Conservation (phyloP, 2,113 vertebrate genomes). For the Phoxinus phoxinus region DNA sequence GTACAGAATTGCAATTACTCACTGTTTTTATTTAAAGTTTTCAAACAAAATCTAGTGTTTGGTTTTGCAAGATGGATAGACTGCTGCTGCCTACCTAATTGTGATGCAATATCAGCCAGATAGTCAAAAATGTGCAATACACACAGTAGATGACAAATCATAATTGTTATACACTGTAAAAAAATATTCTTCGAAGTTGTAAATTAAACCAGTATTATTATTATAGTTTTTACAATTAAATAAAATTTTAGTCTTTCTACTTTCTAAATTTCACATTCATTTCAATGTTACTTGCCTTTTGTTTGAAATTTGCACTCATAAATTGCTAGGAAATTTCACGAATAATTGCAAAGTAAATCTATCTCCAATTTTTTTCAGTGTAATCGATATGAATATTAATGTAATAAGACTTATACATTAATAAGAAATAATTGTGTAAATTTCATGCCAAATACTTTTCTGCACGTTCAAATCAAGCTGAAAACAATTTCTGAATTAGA, state of each 20-base stretch:
- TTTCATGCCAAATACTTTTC: background rate
- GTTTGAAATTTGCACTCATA: too few species aligned
- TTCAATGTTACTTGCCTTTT: too few species aligned
- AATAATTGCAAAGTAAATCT: too few species aligned
- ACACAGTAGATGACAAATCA: background rate
- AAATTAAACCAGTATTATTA: too few species aligned
- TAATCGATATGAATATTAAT: background rate
- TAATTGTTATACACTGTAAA: too few species aligned
- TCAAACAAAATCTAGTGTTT: background rate
- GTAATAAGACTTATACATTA: background rate
- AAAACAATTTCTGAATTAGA: background rate
- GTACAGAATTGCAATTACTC: background rate
- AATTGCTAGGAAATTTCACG: too few species aligned
- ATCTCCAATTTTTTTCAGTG: background rate
- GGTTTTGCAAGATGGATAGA: background rate
- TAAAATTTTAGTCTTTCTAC: too few species aligned
- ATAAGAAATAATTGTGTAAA: background rate
- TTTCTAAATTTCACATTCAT: too few species aligned
- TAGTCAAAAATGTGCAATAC: background rate
- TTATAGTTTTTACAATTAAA: too few species aligned
- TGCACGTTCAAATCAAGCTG: background rate
- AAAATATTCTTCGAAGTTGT: too few species aligned
- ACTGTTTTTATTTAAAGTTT: background rate
- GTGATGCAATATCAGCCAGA: background rate
- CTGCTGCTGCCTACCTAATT: background rate